These are phyloP conservation scores for Proteles cristata DNA, from an alignment of 2,113 vertebrate species.

Conservation along the genomic window DNA sequence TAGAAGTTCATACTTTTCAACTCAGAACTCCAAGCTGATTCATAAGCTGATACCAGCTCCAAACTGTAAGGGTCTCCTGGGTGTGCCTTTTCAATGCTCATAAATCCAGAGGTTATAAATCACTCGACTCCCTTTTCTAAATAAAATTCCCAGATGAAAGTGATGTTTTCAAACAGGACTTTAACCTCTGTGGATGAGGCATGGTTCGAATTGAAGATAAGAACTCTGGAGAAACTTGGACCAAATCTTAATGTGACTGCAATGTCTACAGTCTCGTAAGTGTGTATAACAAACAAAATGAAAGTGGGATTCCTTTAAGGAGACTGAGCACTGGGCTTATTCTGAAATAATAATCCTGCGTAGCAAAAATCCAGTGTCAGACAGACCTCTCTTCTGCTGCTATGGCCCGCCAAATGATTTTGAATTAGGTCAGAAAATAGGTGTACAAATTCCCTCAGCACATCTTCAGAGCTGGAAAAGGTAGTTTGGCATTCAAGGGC, in stretches of 20 bases:
- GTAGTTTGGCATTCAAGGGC: accelerated
- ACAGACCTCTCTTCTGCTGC: not conserved
- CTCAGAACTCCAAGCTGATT: slow-evolving; percentile 38
- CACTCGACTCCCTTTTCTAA: slow-evolving; percentile 53
- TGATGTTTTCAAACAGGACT: slow-evolving; percentile 30
- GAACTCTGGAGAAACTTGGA: not conserved
- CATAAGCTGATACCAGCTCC: slow-evolving; percentile 9
- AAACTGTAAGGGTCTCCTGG: not conserved
- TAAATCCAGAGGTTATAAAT: slow-evolving; percentile 39
- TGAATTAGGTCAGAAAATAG: not conserved
- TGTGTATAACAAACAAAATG: not conserved
- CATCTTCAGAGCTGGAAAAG: not conserved
- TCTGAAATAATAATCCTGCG: not conserved
- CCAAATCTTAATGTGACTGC: not conserved
- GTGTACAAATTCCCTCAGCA: not conserved
- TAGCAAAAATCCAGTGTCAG: not conserved
- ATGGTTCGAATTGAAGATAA: not conserved
- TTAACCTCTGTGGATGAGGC: not conserved
- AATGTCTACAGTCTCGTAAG: not conserved
- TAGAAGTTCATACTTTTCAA: not conserved
- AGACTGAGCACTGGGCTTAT: accelerated
- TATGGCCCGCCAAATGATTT: too few relatives aligned
- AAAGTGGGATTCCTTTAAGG: not conserved
- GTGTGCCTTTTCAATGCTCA: not conserved
- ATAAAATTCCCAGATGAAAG: slow-evolving; percentile 9